A percentile compares a stretch with the other conserved stretches of the same genome.
Evolutionary conservation across 2,797 vertebrate genomes (phyloP).

Genomic region (Anniella stebbinsi): DNA sequence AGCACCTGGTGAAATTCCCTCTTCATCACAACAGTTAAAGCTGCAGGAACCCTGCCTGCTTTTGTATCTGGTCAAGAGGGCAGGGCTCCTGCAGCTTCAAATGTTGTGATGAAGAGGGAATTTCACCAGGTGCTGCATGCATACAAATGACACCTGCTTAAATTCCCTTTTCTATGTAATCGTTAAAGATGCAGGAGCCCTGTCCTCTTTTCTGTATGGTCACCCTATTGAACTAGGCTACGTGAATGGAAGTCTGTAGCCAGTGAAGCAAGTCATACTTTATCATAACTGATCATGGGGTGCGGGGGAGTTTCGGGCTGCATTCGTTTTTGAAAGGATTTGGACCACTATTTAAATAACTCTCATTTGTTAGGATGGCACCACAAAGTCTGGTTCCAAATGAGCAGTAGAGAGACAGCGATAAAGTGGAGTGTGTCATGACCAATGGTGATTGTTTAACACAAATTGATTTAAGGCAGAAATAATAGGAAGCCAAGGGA

Average conservation of each 20-base stretch:
- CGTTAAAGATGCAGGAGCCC: too few relatives aligned
- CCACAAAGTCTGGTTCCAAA: conserved; percentile 53
- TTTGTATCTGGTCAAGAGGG: too few relatives aligned
- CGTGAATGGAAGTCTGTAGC: neutral
- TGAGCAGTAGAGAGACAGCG: conserved; percentile 56
- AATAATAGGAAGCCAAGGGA: conserved; percentile 44
- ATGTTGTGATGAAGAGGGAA: too few relatives aligned
- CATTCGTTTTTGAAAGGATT: conserved; percentile 48
- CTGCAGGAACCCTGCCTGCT: too few relatives aligned
- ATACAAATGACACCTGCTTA: too few relatives aligned
- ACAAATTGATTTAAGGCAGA: conserved; percentile 60
- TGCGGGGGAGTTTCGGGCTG: conserved; percentile 17
- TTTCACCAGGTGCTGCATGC: too few relatives aligned
- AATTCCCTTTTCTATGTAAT: too few relatives aligned
- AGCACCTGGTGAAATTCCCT: too few relatives aligned
- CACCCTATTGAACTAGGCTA: neutral
- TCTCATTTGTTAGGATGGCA: conserved; percentile 53
- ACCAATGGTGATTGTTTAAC: conserved; percentile 56
- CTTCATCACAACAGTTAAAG: too few relatives aligned
- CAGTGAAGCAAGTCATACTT: conserved; percentile 1
- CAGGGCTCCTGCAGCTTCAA: too few relatives aligned
- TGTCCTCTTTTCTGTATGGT: too few relatives aligned
- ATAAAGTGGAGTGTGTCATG: conserved; percentile 41
- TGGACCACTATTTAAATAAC: conserved; percentile 43
- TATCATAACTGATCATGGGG: neutral